Evolutionary conservation across 2,113 vertebrate genomes (phyloP).

Genomic region (Ellobius talpinus): DNA sequence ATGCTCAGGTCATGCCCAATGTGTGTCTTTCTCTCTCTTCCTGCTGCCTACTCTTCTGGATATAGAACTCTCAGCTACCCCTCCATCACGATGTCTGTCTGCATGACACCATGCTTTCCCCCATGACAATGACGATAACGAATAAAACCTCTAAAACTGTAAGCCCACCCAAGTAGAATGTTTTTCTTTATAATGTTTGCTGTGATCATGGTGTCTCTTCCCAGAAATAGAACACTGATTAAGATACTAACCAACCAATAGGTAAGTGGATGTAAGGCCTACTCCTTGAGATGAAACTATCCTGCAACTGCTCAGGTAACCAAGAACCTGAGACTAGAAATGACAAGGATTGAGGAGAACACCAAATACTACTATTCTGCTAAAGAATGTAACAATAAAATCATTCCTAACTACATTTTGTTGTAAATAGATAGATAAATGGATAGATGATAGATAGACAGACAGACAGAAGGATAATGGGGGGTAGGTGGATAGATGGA

Average conservation of each 20-base stretch:
- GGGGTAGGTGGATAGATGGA: too few relatives aligned
- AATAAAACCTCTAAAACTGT: neutral
- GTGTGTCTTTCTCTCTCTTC: neutral
- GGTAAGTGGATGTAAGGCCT: neutral
- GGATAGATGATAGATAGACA: too few relatives aligned
- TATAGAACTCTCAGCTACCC: neutral
- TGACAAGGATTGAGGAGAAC: neutral
- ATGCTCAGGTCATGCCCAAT: neutral
- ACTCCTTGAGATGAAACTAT: neutral
- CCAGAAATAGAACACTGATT: neutral
- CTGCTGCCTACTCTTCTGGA: neutral
- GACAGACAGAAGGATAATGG: too few relatives aligned
- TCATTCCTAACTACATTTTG: neutral
- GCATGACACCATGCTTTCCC: neutral
- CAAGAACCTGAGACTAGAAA: neutral
- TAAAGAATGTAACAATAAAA: neutral
- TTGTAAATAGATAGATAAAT: too few relatives aligned
- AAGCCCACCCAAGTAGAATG: neutral
- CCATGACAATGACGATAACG: neutral
- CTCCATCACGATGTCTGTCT: neutral
- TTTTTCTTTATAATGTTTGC: neutral
- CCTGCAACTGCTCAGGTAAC: accelerated
- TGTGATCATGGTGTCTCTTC: neutral
- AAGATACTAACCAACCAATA: neutral
- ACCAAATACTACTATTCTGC: neutral